phyloP scores from a whole-genome alignment of 92 coral and sea anemone species.

The Virgularia gustaviana region DNA sequence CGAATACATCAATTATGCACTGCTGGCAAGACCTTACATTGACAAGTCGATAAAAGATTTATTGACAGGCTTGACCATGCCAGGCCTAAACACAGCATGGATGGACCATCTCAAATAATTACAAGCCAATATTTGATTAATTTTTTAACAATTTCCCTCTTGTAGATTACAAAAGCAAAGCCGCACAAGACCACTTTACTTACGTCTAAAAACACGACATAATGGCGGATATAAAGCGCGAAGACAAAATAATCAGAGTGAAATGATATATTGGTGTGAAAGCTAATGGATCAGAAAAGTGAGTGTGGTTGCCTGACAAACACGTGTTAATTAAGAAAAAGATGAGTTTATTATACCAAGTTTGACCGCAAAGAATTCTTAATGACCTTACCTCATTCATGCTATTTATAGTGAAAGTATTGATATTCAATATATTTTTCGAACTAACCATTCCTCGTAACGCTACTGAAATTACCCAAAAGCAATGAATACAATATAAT shows the following conservation, averaged over 20 bases:
- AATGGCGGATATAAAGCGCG: not conserved
- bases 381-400: conserved; percentile 36
- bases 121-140: conserved; percentile 36
- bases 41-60: conserved; percentile 38
- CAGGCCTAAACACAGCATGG: conserved; percentile 41
- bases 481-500: not conserved
- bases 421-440: no score
- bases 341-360: conserved; percentile 42
- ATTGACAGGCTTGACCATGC: conserved; percentile 38
- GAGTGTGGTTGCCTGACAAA: conserved; percentile 18
- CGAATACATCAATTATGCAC: conserved; percentile 40
- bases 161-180: not conserved
- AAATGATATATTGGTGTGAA: not conserved
- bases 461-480: no score
- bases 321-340: conserved; percentile 41
- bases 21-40: conserved; percentile 42
- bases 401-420: conserved; percentile 26
- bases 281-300: not conserved
- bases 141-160: conserved; percentile 15
- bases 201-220: not conserved
- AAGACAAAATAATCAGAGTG: not conserved
- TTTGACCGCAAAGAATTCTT: conserved; percentile 45
- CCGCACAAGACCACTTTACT: not conserved
- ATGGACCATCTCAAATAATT: conserved; percentile 33
- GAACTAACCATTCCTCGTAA: no score